phyloP scores from a whole-genome alignment of 2,113 vertebrate genomes.

The Sturnus vulgaris region DNA sequence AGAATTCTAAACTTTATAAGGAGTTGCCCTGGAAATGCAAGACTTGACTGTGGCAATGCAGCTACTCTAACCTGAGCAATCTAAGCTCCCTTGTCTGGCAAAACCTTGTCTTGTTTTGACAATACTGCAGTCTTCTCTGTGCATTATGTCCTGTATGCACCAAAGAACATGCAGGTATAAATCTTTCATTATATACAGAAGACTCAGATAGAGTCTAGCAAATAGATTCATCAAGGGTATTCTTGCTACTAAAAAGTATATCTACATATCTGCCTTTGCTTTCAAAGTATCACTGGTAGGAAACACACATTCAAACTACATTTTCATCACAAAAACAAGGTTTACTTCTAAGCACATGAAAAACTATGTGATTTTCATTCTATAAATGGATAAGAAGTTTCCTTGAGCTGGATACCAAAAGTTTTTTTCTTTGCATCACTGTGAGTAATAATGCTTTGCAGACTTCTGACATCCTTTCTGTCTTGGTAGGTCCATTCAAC shows the following conservation, averaged over 20 bases:
- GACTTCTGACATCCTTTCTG: neutral
- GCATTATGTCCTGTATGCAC: neutral
- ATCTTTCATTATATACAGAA: neutral
- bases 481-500: neutral
- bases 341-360: neutral
- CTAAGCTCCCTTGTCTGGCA: neutral
- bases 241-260: neutral
- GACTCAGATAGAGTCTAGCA: neutral
- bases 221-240: neutral
- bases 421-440: neutral
- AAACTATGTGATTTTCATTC: neutral
- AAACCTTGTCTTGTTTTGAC: neutral
- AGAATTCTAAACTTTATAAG: neutral
- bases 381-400: neutral
- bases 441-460: neutral
- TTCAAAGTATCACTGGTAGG: neutral
- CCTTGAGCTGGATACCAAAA: neutral
- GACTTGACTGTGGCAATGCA: neutral
- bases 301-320: neutral
- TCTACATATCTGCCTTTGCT: neutral
- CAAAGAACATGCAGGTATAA: neutral
- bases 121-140: neutral
- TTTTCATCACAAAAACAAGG: neutral
- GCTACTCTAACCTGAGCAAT: neutral
- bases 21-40: neutral